These are phyloP conservation scores for Drosophila tsacasi DNA, from an alignment of 1,140 invertebrate genomes.

Conservation along the genomic window DNA sequence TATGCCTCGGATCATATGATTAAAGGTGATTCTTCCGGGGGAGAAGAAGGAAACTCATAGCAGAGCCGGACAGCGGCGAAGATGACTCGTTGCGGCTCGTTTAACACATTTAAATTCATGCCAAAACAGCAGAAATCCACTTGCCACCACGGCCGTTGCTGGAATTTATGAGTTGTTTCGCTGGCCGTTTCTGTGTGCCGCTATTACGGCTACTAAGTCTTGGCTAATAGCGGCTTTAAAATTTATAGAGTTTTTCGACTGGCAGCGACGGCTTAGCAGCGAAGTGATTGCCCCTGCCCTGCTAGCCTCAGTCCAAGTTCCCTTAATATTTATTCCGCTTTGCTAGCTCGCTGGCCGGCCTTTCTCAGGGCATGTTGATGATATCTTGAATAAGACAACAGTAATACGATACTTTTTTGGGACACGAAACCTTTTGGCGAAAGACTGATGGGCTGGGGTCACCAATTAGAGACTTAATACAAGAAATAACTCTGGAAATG, in stretches of 20 bases:
- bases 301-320: slow-evolving; percentile 22
- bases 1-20: slow-evolving; percentile 22
- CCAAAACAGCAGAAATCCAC: slow-evolving; percentile 41
- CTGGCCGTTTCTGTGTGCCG: slow-evolving; percentile 8
- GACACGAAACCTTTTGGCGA: background rate
- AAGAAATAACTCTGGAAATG: slow-evolving; percentile 1
- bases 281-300: slow-evolving; percentile 56
- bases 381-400: slow-evolving; percentile 12
- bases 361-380: slow-evolving; percentile 9
- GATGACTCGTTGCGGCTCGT: slow-evolving; percentile 42
- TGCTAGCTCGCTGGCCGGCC: slow-evolving; percentile 5
- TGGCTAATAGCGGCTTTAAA: slow-evolving; percentile 79
- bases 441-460: slow-evolving; percentile 15
- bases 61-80: slow-evolving; percentile 38
- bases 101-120: slow-evolving; percentile 80
- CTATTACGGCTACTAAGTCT: slow-evolving; percentile 65
- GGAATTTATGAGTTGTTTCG: slow-evolving; percentile 44
- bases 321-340: slow-evolving; percentile 59
- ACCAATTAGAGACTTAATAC: slow-evolving; percentile 7
- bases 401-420: slow-evolving; percentile 28
- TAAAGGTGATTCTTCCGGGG: slow-evolving; percentile 28
- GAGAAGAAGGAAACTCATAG: background rate
- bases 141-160: slow-evolving; percentile 19
- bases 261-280: slow-evolving; percentile 48
- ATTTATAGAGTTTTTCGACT: slow-evolving; percentile 74